Evolutionary conservation across 2,888 invertebrate species (phyloP).

Genomic region (Scelioninae gen. 2): DNA sequence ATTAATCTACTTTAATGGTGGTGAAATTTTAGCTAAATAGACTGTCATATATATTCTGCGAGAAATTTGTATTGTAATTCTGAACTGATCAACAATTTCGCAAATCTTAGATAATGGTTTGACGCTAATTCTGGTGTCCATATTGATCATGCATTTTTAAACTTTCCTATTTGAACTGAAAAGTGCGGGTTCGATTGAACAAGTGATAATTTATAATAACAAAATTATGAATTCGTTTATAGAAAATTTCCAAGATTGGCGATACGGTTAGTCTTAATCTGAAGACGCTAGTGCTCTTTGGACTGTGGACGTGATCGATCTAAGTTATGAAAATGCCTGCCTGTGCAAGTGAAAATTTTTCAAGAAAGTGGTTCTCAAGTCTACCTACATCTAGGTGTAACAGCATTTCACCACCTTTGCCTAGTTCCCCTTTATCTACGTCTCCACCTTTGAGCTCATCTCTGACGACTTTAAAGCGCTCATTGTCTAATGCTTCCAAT

Average conservation of each 20-base stretch:
- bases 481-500: constrained; percentile 77
- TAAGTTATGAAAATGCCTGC: constrained; percentile 79
- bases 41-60: not conserved
- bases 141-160: not conserved
- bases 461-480: constrained; percentile 77
- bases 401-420: constrained; percentile 77
- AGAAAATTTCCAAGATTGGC: constrained; percentile 16
- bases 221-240: constrained; percentile 29
- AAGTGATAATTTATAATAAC: constrained; percentile 8
- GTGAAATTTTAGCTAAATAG: not conserved
- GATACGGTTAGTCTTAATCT: constrained; percentile 30
- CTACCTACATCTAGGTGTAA: constrained; percentile 77
- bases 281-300: constrained; percentile 28
- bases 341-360: constrained; percentile 80
- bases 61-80: not conserved
- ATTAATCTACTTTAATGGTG: too few species aligned
- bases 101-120: not conserved
- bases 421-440: constrained; percentile 75
- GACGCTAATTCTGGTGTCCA: not conserved
- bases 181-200: not conserved
- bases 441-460: constrained; percentile 79
- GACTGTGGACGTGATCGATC: constrained; percentile 20
- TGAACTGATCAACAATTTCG: not conserved
- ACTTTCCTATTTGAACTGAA: not conserved
- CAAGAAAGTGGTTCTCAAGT: constrained; percentile 78